Evolutionary conservation across 1,140 invertebrate species (phyloP), one percentile per base, ranked within the genome.

Genomic region (Pseudachorutes palmiensis): DNA sequence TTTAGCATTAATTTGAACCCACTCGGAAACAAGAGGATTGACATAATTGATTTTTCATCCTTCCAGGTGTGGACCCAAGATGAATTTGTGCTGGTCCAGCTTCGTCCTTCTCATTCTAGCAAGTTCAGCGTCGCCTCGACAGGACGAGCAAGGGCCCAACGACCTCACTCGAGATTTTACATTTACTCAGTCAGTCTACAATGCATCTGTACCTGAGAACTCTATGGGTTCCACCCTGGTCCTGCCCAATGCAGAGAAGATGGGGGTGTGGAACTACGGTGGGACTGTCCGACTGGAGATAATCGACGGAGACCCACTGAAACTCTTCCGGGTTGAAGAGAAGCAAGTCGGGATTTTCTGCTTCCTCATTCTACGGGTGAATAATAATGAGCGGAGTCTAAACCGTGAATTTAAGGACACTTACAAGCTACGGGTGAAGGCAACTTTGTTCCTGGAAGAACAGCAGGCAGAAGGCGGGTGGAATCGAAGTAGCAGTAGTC

Each of bases 251-350:
- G 77, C 82, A 3, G 83, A 85, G 57, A 83, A 82, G 75, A 88
- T 90, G 87, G 88, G 88, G 14, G 84, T 89, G 33, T 79, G 70
- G 81, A 75, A 79, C 64, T 82, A 79, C 75, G 87, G 58, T 76
- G 80, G 62, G 69, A 75, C 3, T 69, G 82, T 97, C 16, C 85
- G 87, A 67, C 93, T 86, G 78, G 87, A 87, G 72, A 94, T 97
- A 77, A 81, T 87, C 19, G 84, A 83, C 70, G 92, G 92, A 30
- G 91, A 97, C 78, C 84, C 85, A 30, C 87, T 92, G 65, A 89
- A 90, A 75, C 88, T 96, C 76, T 98, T 98, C 81, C 94, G 94
- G 77, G 90, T 91, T 0, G 93, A 96, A 76, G 87, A 91, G 62
- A 81, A 85, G 19, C 79, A 85, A 31, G 88, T 97, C 14, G 94